Percentiles rank a stretch among this genome's conserved stretches.
Conservation (phyloP, 2,888 invertebrate species). For the Apamea crenata region DNA sequence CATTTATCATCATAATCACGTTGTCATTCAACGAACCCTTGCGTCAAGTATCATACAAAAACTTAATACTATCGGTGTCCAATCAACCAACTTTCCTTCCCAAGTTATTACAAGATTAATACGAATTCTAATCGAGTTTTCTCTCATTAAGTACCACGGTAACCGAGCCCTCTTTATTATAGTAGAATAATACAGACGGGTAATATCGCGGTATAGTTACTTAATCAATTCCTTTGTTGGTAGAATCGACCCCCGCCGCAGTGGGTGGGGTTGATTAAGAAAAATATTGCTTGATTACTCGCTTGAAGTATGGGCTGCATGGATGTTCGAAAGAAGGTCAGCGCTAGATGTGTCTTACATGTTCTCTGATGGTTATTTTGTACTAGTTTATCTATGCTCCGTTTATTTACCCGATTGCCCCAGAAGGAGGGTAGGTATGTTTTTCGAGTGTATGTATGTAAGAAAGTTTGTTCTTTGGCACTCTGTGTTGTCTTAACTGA, state of each 20-base stretch:
- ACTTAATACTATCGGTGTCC: slow-evolving; percentile 69
- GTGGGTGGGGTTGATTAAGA: slow-evolving; percentile 90
- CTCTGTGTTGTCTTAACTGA: too few species aligned
- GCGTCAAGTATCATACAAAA: slow-evolving; percentile 59
- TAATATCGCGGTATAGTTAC: slow-evolving; percentile 90
- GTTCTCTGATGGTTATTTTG: neutral
- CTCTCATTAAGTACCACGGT: slow-evolving; percentile 90
- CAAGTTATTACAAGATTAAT: slow-evolving; percentile 88
- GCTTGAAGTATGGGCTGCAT: slow-evolving; percentile 84
- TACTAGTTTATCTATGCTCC: neutral
- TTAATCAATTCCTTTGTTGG: slow-evolving; percentile 91
- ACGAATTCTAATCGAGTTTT: slow-evolving; percentile 90
- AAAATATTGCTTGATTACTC: slow-evolving; percentile 90
- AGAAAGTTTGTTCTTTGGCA: too few species aligned
- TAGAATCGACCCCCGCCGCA: slow-evolving; percentile 86
- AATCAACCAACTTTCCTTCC: slow-evolving; percentile 84
- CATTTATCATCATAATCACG: slow-evolving; percentile 20
- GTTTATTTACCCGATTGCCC: too few species aligned
- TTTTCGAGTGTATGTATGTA: too few species aligned
- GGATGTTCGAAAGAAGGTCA: slow-evolving; percentile 73
- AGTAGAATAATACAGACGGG: slow-evolving; percentile 88
- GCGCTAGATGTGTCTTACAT: slow-evolving; percentile 61
- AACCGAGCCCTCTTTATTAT: slow-evolving; percentile 89
- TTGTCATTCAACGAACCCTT: slow-evolving; percentile 59
- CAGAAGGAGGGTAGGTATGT: too few species aligned